These are phyloP conservation scores for Oscheius onirici DNA, from an alignment of 2,888 invertebrate genomes.

Conservation along the genomic window DNA sequence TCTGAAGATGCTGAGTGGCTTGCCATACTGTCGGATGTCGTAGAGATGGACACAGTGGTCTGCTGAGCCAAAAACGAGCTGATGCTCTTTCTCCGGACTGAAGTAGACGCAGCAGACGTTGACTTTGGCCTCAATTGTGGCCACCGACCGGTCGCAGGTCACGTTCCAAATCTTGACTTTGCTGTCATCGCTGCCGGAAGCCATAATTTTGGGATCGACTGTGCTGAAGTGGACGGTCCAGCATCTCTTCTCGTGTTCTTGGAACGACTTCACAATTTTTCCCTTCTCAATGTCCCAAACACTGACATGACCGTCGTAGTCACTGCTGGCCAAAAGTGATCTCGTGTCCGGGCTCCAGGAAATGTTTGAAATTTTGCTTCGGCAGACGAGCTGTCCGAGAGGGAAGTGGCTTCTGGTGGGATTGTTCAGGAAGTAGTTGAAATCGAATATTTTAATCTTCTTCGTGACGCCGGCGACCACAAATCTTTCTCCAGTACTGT, in stretches of 20 bases:
- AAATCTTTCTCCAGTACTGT: constrained; percentile 92
- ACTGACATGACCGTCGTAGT: constrained; percentile 92
- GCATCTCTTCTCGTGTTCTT: constrained; percentile 92
- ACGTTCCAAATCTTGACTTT: constrained; percentile 91
- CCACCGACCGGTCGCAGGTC: constrained; percentile 86
- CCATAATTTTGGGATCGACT: constrained; percentile 87
- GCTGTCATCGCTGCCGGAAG: constrained; percentile 91
- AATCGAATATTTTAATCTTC: constrained; percentile 87
- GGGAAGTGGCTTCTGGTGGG: constrained; percentile 89
- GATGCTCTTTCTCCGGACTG: constrained; percentile 84
- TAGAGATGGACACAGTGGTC: constrained; percentile 96
- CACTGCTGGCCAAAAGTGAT: constrained; percentile 88
- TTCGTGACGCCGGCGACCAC: constrained; percentile 95
- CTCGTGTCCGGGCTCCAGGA: constrained; percentile 89
- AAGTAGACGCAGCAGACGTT: constrained; percentile 95
- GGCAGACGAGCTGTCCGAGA: constrained; percentile 85
- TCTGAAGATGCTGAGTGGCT: constrained; percentile 84
- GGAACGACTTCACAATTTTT: constrained; percentile 73
- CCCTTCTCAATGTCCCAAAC: constrained; percentile 86
- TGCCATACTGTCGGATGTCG: constrained; percentile 85
- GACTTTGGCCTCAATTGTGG: constrained; percentile 88
- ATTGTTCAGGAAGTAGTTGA: constrained; percentile 80
- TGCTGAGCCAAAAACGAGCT: constrained; percentile 93
- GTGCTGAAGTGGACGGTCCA: constrained; percentile 96
- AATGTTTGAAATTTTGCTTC: constrained; percentile 89